Percentiles rank a stretch among this genome's conserved stretches.
phyloP scores from a whole-genome alignment of 2,797 vertebrate genomes.

The Poeciliopsis paucimaculata region DNA sequence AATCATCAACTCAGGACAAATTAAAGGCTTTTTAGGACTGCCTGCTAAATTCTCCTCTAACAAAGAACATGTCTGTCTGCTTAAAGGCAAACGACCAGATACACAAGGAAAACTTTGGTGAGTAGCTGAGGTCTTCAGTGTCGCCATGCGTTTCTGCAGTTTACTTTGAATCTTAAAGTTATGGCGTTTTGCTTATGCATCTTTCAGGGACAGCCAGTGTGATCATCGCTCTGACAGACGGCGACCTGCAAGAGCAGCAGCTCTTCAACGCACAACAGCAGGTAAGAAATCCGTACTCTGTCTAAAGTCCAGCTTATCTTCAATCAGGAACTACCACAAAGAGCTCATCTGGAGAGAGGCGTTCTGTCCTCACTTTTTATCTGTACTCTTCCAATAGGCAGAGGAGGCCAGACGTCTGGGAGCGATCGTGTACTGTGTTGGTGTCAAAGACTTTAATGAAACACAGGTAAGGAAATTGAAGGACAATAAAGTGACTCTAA shows the following conservation, averaged over 20 bases:
- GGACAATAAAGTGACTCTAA: background rate
- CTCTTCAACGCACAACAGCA: conserved; percentile 84
- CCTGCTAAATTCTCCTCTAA: conserved; percentile 1
- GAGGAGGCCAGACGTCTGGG: conserved; percentile 85
- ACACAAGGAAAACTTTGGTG: conserved; percentile 81
- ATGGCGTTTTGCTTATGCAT: conserved; percentile 1
- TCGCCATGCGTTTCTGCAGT: background rate
- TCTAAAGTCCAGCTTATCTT: background rate
- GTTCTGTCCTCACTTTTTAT: background rate
- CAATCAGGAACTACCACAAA: background rate
- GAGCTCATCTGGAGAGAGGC: background rate
- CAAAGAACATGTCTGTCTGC: conserved; percentile 23
- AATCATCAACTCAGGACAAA: background rate
- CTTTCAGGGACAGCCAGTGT: conserved; percentile 85
- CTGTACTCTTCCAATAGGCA: conserved; percentile 76
- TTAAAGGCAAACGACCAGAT: conserved; percentile 92
- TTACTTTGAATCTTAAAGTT: conserved; percentile 4
- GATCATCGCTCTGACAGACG: conserved; percentile 91
- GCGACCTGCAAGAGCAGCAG: conserved; percentile 84
- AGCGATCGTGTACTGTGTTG: conserved; percentile 90
- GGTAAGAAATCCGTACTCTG: conserved; percentile 64
- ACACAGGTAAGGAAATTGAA: conserved; percentile 83
- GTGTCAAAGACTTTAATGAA: conserved; percentile 91
- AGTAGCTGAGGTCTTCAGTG: conserved; percentile 13
- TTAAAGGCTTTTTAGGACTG: background rate